phyloP scores from a whole-genome alignment of 2,797 vertebrate genomes.

The Chelon auratus region DNA sequence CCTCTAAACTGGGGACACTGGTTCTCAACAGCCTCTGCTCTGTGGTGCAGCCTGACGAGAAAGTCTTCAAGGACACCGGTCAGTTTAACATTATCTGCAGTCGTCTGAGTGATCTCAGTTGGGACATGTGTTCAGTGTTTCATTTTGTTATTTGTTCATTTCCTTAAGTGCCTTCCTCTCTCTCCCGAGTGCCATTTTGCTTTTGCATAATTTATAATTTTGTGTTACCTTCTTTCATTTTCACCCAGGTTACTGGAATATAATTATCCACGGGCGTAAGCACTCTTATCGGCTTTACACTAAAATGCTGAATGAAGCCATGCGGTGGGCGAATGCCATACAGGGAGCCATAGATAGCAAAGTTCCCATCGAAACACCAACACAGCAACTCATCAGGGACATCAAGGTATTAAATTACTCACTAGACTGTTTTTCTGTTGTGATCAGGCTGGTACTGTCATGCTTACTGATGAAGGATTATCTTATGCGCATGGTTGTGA shows the following conservation, averaged over 20 bases:
- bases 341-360: slow-evolving; percentile 94
- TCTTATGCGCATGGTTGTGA: background rate
- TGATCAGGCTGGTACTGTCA: background rate
- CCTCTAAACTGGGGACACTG: slow-evolving; percentile 91
- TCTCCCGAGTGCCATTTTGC: no score
- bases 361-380: slow-evolving; percentile 93
- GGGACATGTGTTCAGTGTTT: background rate
- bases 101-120: background rate
- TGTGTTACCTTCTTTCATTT: background rate
- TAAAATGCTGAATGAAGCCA: slow-evolving; percentile 93
- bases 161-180: background rate
- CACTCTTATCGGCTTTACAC: slow-evolving; percentile 94
- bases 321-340: slow-evolving; percentile 93
- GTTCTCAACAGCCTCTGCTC: slow-evolving; percentile 95
- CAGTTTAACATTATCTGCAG: slow-evolving; percentile 40
- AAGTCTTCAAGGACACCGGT: slow-evolving; percentile 93
- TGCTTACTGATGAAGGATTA: background rate
- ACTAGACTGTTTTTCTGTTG: slow-evolving; percentile 2
- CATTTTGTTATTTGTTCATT: background rate
- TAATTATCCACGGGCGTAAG: slow-evolving; percentile 91
- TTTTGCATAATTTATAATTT: background rate
- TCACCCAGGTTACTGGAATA: slow-evolving; percentile 91
- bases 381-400: slow-evolving; percentile 94
- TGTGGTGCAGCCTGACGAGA: slow-evolving; percentile 90
- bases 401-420: slow-evolving; percentile 87